Percentiles rank a stretch among this genome's conserved stretches.
Evolutionary conservation across 2,113 vertebrate genomes (phyloP).

Genomic region (Sturnus vulgaris): DNA sequence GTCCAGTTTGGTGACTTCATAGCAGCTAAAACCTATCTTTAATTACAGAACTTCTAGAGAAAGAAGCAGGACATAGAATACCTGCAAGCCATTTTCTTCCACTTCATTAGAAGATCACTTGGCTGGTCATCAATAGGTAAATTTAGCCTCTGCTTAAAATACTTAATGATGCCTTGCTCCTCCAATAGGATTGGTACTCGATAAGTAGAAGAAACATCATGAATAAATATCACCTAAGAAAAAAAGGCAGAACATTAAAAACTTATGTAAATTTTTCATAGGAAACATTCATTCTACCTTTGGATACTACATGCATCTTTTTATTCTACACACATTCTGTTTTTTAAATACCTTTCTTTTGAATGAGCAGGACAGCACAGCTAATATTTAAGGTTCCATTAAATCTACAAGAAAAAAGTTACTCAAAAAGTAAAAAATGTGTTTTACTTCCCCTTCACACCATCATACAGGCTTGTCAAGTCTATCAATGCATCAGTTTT

Average conservation of each 20-base stretch:
- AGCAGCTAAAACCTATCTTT: not conserved
- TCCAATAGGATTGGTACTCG: conserved; percentile 79
- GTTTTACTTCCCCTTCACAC: not conserved
- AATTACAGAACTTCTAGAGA: not conserved
- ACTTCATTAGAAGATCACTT: conserved; percentile 73
- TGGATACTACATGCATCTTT: not conserved
- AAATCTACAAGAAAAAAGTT: not conserved
- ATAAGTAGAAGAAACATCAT: conserved; percentile 79
- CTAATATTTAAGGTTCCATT: not conserved
- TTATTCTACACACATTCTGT: not conserved
- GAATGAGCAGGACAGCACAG: not conserved
- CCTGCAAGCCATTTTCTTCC: conserved; percentile 82
- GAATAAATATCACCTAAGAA: conserved; percentile 78
- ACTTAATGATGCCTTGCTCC: conserved; percentile 76
- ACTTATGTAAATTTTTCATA: not conserved
- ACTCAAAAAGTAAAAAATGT: not conserved
- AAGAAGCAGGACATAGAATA: conserved; percentile 6
- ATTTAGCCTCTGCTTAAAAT: conserved; percentile 77
- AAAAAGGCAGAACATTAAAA: not conserved
- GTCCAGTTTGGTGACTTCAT: not conserved
- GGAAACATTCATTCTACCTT: not conserved
- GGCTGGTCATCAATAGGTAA: conserved; percentile 73
- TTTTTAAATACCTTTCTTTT: not conserved
- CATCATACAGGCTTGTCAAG: not conserved
- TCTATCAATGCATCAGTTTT: not conserved